These are phyloP conservation scores for Pammene aurita DNA, from an alignment of 2,888 invertebrate genomes.

Conservation along the genomic window DNA sequence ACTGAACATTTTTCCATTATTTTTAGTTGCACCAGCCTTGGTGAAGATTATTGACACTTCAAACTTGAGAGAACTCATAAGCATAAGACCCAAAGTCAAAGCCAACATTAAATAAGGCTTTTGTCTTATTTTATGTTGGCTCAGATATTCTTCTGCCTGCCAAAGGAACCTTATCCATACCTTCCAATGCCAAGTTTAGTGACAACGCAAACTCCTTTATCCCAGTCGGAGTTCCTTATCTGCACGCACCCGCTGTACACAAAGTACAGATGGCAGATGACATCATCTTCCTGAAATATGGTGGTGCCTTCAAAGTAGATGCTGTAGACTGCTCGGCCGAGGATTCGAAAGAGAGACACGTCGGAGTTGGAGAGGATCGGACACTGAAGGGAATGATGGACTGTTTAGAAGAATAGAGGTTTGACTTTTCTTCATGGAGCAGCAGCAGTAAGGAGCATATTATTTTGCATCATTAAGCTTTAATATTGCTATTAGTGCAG, in stretches of 20 bases:
- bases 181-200: conserved; percentile 49
- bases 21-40: no score
- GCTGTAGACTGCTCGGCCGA: conserved; percentile 66
- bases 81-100: no score
- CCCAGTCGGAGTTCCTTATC: conserved; percentile 43
- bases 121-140: no score
- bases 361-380: conserved; percentile 64
- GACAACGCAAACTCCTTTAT: conserved; percentile 37
- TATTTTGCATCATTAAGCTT: no score
- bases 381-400: conserved; percentile 54
- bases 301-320: conserved; percentile 62
- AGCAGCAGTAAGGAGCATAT: not conserved
- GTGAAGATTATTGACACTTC: no score
- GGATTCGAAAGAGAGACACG: conserved; percentile 62
- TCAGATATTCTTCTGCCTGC: no score
- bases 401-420: not conserved
- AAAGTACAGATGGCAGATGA: conserved; percentile 64
- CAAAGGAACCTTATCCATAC: no score
- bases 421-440: no score
- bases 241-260: conserved; percentile 64
- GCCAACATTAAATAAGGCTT: no score
- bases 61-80: no score
- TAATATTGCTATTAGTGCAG: no score
- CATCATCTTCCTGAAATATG: conserved; percentile 60
- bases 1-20: no score